Conservation (phyloP, 2,888 invertebrate species). For the Platynereis dumerilii region DNA sequence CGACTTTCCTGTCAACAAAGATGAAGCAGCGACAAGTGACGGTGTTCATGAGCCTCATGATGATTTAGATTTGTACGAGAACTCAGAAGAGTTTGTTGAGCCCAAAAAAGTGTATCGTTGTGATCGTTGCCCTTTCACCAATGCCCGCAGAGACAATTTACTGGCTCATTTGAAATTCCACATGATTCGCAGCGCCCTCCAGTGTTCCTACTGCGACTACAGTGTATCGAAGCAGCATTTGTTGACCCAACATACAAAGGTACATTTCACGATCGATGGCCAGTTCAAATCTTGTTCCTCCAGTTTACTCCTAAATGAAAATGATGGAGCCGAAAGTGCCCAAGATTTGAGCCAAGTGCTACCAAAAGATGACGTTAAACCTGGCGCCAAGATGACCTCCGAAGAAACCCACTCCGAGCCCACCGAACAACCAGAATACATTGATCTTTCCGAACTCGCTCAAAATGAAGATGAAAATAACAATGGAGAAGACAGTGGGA, state of each 20-base stretch:
- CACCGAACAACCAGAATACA: constrained; percentile 18
- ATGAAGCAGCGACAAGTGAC: constrained; percentile 41
- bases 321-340: too few relatives aligned
- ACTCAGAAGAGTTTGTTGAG: constrained; percentile 62
- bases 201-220: constrained; percentile 84
- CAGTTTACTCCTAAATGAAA: too few relatives aligned
- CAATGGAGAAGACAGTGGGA: constrained; percentile 3
- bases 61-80: constrained; percentile 54
- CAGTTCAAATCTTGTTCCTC: not conserved
- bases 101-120: constrained; percentile 75
- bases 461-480: not conserved
- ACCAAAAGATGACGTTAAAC: not conserved
- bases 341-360: too few relatives aligned
- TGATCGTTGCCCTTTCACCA: constrained; percentile 81
- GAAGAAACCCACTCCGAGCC: not conserved
- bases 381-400: not conserved
- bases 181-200: constrained; percentile 71
- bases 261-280: constrained; percentile 71
- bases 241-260: constrained; percentile 78
- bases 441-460: constrained; percentile 20
- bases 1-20: constrained; percentile 57
- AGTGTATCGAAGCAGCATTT: constrained; percentile 77
- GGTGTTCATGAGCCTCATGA: constrained; percentile 54
- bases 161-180: constrained; percentile 80
- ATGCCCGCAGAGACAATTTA: constrained; percentile 75